Base-by-base conservation (phyloP, 2,888 invertebrate genomes). In the Sialis lutaria region DNA sequence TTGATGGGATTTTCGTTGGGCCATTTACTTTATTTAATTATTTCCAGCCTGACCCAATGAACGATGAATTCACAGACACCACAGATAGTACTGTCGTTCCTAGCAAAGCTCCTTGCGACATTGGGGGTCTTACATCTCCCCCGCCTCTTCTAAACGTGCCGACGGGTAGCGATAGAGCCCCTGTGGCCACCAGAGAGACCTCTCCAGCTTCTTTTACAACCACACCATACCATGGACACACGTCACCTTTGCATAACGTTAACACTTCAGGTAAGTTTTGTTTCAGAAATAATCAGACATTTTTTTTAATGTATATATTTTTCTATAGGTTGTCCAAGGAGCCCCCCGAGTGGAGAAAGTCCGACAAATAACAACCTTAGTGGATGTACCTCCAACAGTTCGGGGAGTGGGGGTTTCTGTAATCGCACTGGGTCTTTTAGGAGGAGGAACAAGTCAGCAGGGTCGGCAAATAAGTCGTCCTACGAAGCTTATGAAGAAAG, bases 401-500 rank as follows among this genome's bases (percentile, higher is more conserved):
- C 42, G 30, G 31, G 22, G 8, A 58, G 33, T 59, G 60, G 56
- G 33, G 57, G 55, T 12, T 58, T 60, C 48, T 60, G 67, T 43
- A 68, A 67, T 52, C 58, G 56, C 4, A 56, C 61, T 49, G 75
- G 75, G 32, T 82, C 73, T 40, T 71, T 67, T 48, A 72, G 72
- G 61, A 72, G 60, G 59, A 74, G 64, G 67, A 83, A 59, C 63
- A 80, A 80, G 59, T 81, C 81, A 48, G 79, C 78, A 2, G 75
- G 74, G 6, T 73, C 75, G 1, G 61, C 63, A 8, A 61, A 61
- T 6, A 68, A 67, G 54, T 72, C 81, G 9, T 85, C 83, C 4
- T 89, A 85, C 56, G 87, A 88, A 61, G 86, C 85, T 53, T 90
- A 90, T 55, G 91, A 91, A 58, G 90, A 91, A 55, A 71, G 88